A percentile compares a stretch with the other conserved stretches of the same genome.
These are phyloP conservation scores for Toxotes chatareus DNA, from an alignment of 2,113 vertebrate species.

Conservation along the genomic window DNA sequence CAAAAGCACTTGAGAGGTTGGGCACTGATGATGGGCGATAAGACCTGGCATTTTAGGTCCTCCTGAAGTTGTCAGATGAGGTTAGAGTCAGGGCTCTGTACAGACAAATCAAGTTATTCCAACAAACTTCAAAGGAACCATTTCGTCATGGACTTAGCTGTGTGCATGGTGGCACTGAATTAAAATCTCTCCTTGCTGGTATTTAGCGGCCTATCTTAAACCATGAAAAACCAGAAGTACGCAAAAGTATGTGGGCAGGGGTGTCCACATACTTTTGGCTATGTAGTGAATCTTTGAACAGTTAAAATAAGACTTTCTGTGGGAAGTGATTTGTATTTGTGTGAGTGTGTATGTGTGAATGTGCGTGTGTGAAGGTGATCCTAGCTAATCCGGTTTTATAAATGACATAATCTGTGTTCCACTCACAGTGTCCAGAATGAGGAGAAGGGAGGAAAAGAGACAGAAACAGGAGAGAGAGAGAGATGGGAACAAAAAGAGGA, in stretches of 20 bases:
- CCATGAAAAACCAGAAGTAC: background rate
- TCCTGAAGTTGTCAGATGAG: background rate
- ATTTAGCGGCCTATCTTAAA: background rate
- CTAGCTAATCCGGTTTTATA: slow-evolving; percentile 80
- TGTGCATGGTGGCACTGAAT: background rate
- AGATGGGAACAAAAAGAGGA: slow-evolving; percentile 15
- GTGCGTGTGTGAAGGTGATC: slow-evolving; percentile 75
- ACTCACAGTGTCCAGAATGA: slow-evolving; percentile 65
- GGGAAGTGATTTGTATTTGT: slow-evolving; percentile 38
- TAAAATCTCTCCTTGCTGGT: background rate
- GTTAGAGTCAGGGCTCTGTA: slow-evolving; percentile 12
- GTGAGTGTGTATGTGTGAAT: background rate
- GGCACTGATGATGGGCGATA: slow-evolving; percentile 8
- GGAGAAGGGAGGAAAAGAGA: slow-evolving; percentile 34
- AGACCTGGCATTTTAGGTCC: background rate
- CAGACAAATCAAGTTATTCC: background rate
- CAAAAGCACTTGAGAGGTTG: background rate
- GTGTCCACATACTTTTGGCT: background rate
- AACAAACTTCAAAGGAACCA: background rate
- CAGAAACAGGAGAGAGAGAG: slow-evolving; percentile 18
- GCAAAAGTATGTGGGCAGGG: background rate
- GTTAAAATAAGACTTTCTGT: slow-evolving; percentile 32
- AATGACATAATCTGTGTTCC: slow-evolving; percentile 80
- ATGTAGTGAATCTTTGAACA: slow-evolving; percentile 5
- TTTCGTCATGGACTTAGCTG: background rate